Base-by-base conservation (phyloP, 2,888 invertebrate genomes). In the Nebria brevicollis region DNA sequence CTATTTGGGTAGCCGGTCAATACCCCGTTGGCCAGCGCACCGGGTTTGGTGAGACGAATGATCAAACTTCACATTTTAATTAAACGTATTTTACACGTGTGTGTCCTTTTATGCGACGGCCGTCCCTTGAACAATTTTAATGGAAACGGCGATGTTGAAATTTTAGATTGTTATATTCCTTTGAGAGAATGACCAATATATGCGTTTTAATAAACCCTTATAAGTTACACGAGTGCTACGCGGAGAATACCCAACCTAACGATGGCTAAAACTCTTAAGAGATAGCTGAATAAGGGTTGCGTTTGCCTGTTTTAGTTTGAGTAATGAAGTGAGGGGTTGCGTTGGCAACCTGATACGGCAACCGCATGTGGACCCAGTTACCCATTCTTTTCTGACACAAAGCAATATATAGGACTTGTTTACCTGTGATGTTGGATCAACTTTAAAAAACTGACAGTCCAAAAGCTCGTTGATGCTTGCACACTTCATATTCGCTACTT, bases 101-200 rank as follows among this genome's bases (percentile, higher is more conserved):
- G 54, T 42, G 78, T 72, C 73, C 75, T 75, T 78, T 78, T 73
- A 78, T 78, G 78, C 73, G 54, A 54, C 72, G 43, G 68, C 64
- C 75, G 20, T n/a, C 80, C 80, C 75, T 75, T 80, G 72, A 66
- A 15, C 78, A 78, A n/a, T 78, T 78, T 78, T 78, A 78, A 80
- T 80, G 80, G 80, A 80, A 80, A 80, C 75, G 70, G 70, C 64
- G 79, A 54, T 54, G 54, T 78, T 81, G 77, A 66, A 82, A 84
- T 84, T 85, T 85, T 85, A 85, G 85, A 85, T 85, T 85, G 84
- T 84, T 84, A 84, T 85, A 85, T 85, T 84, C 85, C 85, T 85
- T 84, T 83, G 85, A 85, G 83, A 81, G 84, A 82, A 82, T 81
- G 77, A 84, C 82, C 83, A 82, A 83, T 84, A 84, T 84, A 83